Percentiles rank a stretch among this genome's conserved stretches.
These are phyloP conservation scores for Pharmacophagus antenor DNA, from an alignment of 2,888 invertebrate genomes.

Conservation along the genomic window DNA sequence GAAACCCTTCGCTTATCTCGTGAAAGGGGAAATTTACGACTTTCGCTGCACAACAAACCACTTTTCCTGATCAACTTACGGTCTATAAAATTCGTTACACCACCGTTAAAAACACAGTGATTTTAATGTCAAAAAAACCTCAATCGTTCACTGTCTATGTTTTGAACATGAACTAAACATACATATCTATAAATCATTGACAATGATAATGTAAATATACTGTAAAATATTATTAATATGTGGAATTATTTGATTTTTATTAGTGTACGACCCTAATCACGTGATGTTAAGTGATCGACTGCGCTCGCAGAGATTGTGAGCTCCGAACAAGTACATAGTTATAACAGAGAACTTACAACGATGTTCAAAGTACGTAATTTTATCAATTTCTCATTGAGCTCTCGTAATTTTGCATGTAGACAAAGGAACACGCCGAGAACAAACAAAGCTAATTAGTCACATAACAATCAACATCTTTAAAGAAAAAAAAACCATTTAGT, in stretches of 20 bases:
- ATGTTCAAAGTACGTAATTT: no score
- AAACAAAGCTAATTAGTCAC: neutral
- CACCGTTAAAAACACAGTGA: no score
- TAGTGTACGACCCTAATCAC: no score
- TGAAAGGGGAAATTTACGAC: conserved; percentile 14
- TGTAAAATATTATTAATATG: no score
- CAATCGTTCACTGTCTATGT: no score
- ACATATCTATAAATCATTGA: no score
- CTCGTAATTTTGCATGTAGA: neutral
- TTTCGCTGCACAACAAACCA: neutral
- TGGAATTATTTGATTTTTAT: no score
- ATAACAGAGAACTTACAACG: neutral
- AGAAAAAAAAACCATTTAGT: conserved; percentile 17
- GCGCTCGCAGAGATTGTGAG: neutral
- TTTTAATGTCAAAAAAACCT: no score
- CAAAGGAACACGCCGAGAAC: neutral
- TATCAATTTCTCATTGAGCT: neutral
- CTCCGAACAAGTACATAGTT: neutral
- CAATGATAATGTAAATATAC: no score
- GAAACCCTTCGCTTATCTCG: conserved; percentile 25
- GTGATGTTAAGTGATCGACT: neutral
- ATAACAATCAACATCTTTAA: neutral
- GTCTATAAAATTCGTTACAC: no score
- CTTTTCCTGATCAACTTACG: neutral
- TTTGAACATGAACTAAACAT: no score